Percentiles rank a stretch among this genome's conserved stretches.
Conservation (phyloP, 2,888 invertebrate species). For the Pammene fasciana region DNA sequence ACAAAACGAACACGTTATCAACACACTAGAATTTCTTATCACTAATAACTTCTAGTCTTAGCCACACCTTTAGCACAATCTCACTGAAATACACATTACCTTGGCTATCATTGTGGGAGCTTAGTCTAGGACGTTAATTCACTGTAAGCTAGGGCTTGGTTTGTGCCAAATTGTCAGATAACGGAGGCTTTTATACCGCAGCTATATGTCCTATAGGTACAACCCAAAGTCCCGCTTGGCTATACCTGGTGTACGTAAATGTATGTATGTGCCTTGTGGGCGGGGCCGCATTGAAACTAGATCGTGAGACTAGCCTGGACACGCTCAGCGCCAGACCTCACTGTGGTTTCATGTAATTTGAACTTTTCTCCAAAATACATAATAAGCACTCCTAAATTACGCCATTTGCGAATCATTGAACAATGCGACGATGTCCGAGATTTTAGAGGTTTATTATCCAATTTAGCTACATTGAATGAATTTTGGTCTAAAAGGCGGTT, state of each 20-base stretch:
- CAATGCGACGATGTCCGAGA: constrained; percentile 1
- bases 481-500: neutral
- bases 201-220: constrained; percentile 72
- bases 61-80: constrained; percentile 23
- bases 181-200: constrained; percentile 74
- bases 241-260: constrained; percentile 59
- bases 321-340: constrained; percentile 41
- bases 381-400: too few relatives aligned
- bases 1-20: constrained; percentile 18
- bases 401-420: neutral
- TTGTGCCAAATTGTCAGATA: constrained; percentile 77
- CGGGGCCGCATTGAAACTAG: constrained; percentile 67
- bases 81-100: constrained; percentile 58
- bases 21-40: constrained; percentile 26
- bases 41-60: constrained; percentile 17
- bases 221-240: constrained; percentile 61
- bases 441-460: constrained; percentile 12
- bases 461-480: constrained; percentile 22
- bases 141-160: constrained; percentile 72
- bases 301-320: constrained; percentile 57
- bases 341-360: constrained; percentile 29
- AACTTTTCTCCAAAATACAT: constrained; percentile 22
- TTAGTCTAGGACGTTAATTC: constrained; percentile 66
- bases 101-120: constrained; percentile 74
- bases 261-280: constrained; percentile 65